phyloP scores from a whole-genome alignment of 2,113 vertebrate genomes.

The Delphinapterus leucas region DNA sequence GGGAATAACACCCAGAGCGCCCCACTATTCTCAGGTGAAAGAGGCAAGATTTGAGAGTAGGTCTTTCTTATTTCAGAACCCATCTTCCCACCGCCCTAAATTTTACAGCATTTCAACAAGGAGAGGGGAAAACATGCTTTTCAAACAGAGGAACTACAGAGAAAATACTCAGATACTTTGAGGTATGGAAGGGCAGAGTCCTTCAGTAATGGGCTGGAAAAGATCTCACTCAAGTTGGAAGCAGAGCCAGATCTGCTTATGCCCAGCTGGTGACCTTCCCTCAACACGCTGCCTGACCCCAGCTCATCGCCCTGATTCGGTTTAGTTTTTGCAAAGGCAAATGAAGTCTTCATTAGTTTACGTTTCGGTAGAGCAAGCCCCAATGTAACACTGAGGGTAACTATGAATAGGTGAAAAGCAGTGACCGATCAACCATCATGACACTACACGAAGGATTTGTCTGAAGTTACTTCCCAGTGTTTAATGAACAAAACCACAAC shows the following conservation, averaged over 20 bases:
- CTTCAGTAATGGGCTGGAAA: not conserved
- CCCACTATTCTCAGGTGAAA: not conserved
- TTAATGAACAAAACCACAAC: not conserved
- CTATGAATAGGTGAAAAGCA: accelerated
- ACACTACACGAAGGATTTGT: not conserved
- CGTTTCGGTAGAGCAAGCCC: not conserved
- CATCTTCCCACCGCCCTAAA: not conserved
- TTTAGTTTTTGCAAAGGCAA: not conserved
- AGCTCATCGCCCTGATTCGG: not conserved
- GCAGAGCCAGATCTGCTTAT: no score
- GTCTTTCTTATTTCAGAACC: not conserved
- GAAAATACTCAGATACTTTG: not conserved
- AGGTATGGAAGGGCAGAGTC: not conserved
- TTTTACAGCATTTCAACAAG: not conserved
- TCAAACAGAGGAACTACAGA: not conserved
- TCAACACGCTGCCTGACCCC: no score
- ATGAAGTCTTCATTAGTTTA: not conserved
- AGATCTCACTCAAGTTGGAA: not conserved
- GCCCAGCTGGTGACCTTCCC: not conserved
- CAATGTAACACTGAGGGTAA: not conserved
- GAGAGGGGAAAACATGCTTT: not conserved
- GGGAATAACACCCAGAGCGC: not conserved
- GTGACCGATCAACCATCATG: accelerated
- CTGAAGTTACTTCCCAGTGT: accelerated
- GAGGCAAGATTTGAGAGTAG: not conserved